Conservation (phyloP, 2,888 invertebrate species). For the Baccha elongata region DNA sequence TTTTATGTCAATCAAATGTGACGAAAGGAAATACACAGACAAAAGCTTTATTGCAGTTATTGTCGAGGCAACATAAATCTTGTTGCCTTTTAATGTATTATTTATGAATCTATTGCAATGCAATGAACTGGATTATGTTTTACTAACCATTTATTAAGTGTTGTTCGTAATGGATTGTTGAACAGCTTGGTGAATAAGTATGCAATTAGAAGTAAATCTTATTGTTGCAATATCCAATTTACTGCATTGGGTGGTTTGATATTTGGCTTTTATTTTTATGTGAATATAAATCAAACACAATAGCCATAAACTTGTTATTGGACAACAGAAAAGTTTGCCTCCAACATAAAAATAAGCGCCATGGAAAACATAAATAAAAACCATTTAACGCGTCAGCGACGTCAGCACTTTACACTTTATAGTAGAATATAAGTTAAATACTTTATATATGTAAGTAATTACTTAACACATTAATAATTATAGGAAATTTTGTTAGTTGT, state of each 20-base stretch:
- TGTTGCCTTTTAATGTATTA: constrained; percentile 8
- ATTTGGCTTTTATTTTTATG: neutral
- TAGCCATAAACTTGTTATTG: too few species aligned
- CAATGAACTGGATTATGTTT: neutral
- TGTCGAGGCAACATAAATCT: constrained; percentile 16
- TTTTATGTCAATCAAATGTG: constrained; percentile 5
- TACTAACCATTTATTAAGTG: too few species aligned
- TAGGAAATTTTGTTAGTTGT: too few species aligned
- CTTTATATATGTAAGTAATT: too few species aligned
- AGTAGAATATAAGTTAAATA: too few species aligned
- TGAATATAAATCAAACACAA: too few species aligned
- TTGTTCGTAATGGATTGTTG: neutral
- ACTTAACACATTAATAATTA: too few species aligned
- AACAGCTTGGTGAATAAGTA: neutral
- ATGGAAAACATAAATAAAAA: too few species aligned
- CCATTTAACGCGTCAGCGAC: too few species aligned
- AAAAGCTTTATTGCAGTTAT: neutral
- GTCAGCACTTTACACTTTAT: too few species aligned
- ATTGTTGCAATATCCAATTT: neutral
- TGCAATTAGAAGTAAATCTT: neutral
- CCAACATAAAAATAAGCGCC: too few species aligned
- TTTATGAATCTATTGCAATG: neutral
- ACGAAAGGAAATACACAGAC: neutral
- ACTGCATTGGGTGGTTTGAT: neutral
- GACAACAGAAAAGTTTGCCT: too few species aligned